Base-by-base conservation (phyloP, 2,113 vertebrate genomes). In the Ophthalmolycus amberensis region DNA sequence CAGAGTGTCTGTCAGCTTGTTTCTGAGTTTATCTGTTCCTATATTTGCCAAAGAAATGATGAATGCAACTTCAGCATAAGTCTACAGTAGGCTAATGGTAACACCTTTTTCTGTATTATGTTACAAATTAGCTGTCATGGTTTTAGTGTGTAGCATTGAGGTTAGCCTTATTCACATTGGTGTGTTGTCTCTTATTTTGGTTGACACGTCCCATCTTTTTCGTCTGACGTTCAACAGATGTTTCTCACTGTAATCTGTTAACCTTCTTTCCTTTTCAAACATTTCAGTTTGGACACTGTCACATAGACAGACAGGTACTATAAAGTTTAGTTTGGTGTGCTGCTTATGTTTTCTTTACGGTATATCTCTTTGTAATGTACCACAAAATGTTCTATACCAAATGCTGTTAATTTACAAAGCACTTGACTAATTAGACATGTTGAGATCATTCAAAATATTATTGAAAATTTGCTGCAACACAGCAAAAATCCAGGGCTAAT, bases 261-360 rank as follows among this genome's bases (percentile, higher is more conserved):
- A 95, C 88, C 83, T 94, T 91, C 84, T 91, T 95, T 95, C 93
- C 86, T 87, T 91, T 92, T 91, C 44, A 85, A 76, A 91, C 64
- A 93, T 96, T 94, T 95, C 83, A 84, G 89, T 94, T 92, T 95
- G 93, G 92, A 92, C 91, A 93, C 89, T 96, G 84, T 95, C 95
- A 93, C 94, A 94, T 95, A 95, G 89, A 84, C 84, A 96, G 94
- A 96, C 95, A 93, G 94, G 92, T 89, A 93, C 87, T 91, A 76
- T 85, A 71, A 75, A 85, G 88, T 77, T 86, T 87, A 83, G 80
- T 94, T 32, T 87, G 77, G 76, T 91, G 89, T 94, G 67, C 62
- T 92, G 56, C 86, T 84, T 83, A n/a, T 90, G 84, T 89, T 90
- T 88, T 73, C 78, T 62, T 68, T 34, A 32, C 75, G 66, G 71